These are phyloP conservation scores for Himantopus leucocephalus DNA, from an alignment of 2,113 vertebrate species.

Conservation along the genomic window DNA sequence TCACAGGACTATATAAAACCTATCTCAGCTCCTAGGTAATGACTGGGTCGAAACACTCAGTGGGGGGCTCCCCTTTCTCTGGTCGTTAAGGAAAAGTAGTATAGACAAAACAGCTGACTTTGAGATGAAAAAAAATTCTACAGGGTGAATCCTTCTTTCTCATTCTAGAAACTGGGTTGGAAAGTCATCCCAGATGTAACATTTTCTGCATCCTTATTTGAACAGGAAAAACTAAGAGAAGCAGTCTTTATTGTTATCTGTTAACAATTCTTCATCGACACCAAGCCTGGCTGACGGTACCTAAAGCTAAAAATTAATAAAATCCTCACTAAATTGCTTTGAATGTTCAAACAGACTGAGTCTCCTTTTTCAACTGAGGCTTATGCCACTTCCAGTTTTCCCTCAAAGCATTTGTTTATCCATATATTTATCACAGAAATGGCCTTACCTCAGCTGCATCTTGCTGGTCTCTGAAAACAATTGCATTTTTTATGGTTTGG, in stretches of 20 bases:
- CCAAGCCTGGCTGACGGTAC: neutral
- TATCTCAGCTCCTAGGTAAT: neutral
- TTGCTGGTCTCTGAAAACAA: slow-evolving; percentile 84
- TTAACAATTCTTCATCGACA: neutral
- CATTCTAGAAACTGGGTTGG: neutral
- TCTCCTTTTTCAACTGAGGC: neutral
- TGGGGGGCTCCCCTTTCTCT: neutral
- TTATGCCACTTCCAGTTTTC: neutral
- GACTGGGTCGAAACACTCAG: neutral
- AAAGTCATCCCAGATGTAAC: neutral
- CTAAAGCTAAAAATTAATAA: slow-evolving; percentile 18
- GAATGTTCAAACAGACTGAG: neutral
- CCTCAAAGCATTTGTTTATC: neutral
- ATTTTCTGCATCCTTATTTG: neutral
- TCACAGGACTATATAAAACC: neutral
- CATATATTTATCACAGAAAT: slow-evolving; percentile 14
- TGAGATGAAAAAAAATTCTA: neutral
- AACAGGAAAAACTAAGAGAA: neutral
- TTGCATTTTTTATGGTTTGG: slow-evolving; percentile 80
- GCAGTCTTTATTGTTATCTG: neutral
- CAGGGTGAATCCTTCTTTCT: neutral
- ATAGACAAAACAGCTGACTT: neutral
- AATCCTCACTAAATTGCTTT: neutral
- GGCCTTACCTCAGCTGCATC: slow-evolving; percentile 83
- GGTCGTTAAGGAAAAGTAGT: neutral